Evolutionary conservation across 2,113 vertebrate genomes (phyloP).

Genomic region (Ailuropoda melanoleuca): DNA sequence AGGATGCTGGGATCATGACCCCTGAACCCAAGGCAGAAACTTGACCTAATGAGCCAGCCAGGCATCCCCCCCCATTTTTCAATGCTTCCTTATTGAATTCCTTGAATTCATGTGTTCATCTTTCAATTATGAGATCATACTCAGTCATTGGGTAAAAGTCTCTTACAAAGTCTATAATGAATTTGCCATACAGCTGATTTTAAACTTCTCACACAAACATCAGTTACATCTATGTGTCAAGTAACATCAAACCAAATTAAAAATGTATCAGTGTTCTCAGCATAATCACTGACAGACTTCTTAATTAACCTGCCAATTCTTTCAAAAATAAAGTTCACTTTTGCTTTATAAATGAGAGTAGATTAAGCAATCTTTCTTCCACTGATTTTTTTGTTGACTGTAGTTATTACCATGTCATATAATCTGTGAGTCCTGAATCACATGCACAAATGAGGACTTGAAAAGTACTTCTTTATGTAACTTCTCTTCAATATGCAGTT

Average conservation of each 20-base stretch:
- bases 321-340: slow-evolving; percentile 2
- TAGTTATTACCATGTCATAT: neutral
- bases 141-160: slow-evolving; percentile 11
- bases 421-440: neutral
- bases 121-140: neutral
- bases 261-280: slow-evolving; percentile 17
- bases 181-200: neutral
- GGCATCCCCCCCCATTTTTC: neutral
- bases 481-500: neutral
- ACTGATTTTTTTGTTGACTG: neutral
- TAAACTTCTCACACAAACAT: slow-evolving; percentile 34
- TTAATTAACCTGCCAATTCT: slow-evolving; percentile 60
- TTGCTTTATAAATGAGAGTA: slow-evolving; percentile 1
- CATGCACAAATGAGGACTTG: neutral
- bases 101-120: neutral
- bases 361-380: neutral
- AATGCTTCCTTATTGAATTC: neutral
- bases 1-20: neutral
- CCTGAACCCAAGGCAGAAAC: neutral
- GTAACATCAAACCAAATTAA: neutral
- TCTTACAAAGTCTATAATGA: neutral
- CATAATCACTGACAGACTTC: neutral
- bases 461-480: neutral
- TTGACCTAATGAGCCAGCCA: neutral
- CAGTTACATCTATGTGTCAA: neutral